Evolutionary conservation across 2,797 vertebrate genomes (phyloP).

Genomic region (Cygnus olor): DNA sequence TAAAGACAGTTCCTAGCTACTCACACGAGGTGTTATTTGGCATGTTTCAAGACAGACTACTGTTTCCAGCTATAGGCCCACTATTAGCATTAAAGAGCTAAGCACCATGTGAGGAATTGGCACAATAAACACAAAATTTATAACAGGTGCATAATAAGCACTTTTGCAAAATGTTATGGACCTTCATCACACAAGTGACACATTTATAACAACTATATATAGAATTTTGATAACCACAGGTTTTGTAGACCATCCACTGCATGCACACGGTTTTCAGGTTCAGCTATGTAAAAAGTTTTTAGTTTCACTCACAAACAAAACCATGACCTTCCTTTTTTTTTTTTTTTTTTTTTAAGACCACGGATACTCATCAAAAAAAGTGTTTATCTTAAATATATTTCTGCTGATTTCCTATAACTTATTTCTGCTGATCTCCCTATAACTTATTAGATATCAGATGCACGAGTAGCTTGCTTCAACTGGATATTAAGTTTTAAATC

Average conservation of each 20-base stretch:
- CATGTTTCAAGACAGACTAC: not conserved
- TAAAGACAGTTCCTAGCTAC: not conserved
- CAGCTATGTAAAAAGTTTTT: not conserved
- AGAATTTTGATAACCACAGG: not conserved
- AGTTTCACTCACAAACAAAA: not conserved
- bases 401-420: not conserved
- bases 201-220: not conserved
- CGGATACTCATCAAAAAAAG: not conserved
- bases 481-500: not conserved
- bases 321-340: not conserved
- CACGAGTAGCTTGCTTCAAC: not conserved
- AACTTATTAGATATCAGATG: not conserved
- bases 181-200: not conserved
- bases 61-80: not conserved
- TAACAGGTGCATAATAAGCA: not conserved
- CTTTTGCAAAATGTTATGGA: not conserved
- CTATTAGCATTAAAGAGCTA: not conserved
- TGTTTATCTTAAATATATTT: not conserved
- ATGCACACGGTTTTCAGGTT: not conserved
- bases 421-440: not conserved
- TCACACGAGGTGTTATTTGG: not conserved
- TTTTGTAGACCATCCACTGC: not conserved
- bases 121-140: not conserved
- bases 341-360: not conserved
- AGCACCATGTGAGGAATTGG: not conserved